Evolutionary conservation across 2,797 vertebrate species (phyloP).

Genomic region (Girardinus metallicus): DNA sequence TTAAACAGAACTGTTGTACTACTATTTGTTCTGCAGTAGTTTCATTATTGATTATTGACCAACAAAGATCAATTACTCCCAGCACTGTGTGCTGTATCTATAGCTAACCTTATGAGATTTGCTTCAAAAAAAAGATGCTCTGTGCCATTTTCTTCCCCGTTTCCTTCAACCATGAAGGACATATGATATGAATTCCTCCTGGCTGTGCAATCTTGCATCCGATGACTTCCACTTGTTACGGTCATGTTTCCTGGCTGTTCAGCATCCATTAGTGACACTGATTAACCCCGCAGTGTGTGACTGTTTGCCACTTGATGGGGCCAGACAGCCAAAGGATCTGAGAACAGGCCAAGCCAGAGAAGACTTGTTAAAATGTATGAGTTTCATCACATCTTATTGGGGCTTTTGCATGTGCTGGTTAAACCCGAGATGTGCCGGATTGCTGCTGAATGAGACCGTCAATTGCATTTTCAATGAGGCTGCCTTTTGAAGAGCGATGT

Average conservation of each 20-base stretch:
- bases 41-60: neutral
- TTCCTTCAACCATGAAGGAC: conserved; percentile 31
- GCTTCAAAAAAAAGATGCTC: conserved; percentile 25
- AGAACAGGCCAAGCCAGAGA: conserved; percentile 31
- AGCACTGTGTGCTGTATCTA: neutral
- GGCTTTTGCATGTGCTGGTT: conserved; percentile 68
- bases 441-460: conserved; percentile 53
- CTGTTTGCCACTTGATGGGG: conserved; percentile 53
- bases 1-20: conserved; percentile 8
- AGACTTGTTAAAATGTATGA: conserved; percentile 75
- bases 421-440: conserved; percentile 50
- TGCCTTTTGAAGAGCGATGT: conserved; percentile 48
- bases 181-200: conserved; percentile 66
- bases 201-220: conserved; percentile 57
- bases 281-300: conserved; percentile 73
- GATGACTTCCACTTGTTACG: conserved; percentile 64
- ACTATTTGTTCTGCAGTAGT: neutral
- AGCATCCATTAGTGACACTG: conserved; percentile 75
- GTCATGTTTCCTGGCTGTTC: conserved; percentile 57
- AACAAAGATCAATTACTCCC: neutral
- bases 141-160: conserved; percentile 7
- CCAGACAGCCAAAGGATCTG: conserved; percentile 53
- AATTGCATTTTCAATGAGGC: conserved; percentile 54
- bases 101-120: neutral
- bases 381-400: conserved; percentile 71